Percentiles rank a stretch among this genome's conserved stretches.
Conservation (phyloP, 1,140 invertebrate species). For the Drosophila tristis region DNA sequence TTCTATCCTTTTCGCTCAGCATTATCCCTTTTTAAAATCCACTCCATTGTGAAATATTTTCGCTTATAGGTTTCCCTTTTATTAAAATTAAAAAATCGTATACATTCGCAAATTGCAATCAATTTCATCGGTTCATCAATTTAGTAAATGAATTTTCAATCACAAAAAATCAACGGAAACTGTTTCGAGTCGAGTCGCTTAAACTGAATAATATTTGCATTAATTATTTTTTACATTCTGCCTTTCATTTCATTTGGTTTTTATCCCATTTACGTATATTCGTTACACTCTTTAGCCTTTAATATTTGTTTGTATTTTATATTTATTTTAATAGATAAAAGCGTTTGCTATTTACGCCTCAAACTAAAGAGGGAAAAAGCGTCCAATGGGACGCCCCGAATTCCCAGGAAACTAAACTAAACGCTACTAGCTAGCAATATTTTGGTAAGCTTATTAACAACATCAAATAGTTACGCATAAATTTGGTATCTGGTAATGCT, state of each 20-base stretch:
- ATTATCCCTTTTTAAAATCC: slow-evolving; percentile 41
- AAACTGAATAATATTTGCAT: slow-evolving; percentile 36
- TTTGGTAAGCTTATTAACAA: slow-evolving; percentile 79
- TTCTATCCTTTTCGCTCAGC: slow-evolving; percentile 25
- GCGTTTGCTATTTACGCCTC: slow-evolving; percentile 73
- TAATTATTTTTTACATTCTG: slow-evolving; percentile 54
- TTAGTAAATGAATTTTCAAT: slow-evolving; percentile 79
- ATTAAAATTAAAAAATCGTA: slow-evolving; percentile 81
- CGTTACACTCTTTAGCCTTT: slow-evolving; percentile 79
- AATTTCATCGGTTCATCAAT: slow-evolving; percentile 65
- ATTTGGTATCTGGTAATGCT: slow-evolving; percentile 37
- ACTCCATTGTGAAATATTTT: slow-evolving; percentile 71
- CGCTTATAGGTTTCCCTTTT: slow-evolving; percentile 33
- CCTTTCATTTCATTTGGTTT: slow-evolving; percentile 56
- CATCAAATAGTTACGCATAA: slow-evolving; percentile 78
- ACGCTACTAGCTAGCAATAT: slow-evolving; percentile 73
- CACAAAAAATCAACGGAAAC: slow-evolving; percentile 76
- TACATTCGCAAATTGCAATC: slow-evolving; percentile 82
- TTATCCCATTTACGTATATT: slow-evolving; percentile 74
- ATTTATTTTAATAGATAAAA: slow-evolving; percentile 56
- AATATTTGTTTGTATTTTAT: slow-evolving; percentile 49
- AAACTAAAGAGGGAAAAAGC: slow-evolving; percentile 64
- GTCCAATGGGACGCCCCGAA: slow-evolving; percentile 13
- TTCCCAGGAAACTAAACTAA: slow-evolving; percentile 63
- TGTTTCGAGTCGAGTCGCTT: slow-evolving; percentile 42